A percentile compares a stretch with the other conserved stretches of the same genome.
Evolutionary conservation across 2,888 invertebrate genomes (phyloP).

Genomic region (Leucozona laternaria): DNA sequence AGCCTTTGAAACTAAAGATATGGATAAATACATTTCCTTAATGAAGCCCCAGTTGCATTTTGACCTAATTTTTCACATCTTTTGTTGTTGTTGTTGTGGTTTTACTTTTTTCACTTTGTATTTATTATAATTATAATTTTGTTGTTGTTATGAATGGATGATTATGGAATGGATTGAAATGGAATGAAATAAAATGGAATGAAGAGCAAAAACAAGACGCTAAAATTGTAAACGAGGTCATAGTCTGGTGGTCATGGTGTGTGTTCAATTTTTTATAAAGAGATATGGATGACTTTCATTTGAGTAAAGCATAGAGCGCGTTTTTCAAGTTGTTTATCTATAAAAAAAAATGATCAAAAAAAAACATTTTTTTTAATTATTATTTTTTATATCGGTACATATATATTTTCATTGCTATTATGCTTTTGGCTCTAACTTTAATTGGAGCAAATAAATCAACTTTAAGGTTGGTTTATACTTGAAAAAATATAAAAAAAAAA

Average conservation of each 20-base stretch:
- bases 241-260: conserved; percentile 53
- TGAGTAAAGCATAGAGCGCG: conserved; percentile 34
- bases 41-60: conserved; percentile 64
- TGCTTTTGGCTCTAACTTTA: conserved; percentile 45
- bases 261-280: neutral
- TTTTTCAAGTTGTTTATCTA: conserved; percentile 50
- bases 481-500: conserved; percentile 4
- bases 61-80: conserved; percentile 52
- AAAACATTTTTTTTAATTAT: neutral
- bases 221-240: conserved; percentile 69
- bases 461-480: conserved; percentile 28
- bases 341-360: neutral
- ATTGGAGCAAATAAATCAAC: conserved; percentile 63
- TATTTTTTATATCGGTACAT: no score
- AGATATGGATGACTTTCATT: conserved; percentile 70
- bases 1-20: conserved; percentile 45
- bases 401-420: conserved; percentile 46
- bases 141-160: conserved; percentile 39
- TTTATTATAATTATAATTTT: conserved; percentile 1
- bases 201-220: conserved; percentile 1
- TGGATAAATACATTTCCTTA: conserved; percentile 46
- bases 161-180: conserved; percentile 17
- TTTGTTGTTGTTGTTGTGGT: neutral
- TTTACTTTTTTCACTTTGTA: neutral
- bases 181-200: neutral